phyloP scores from a whole-genome alignment of 2,797 vertebrate species.

The Sebastes trivittatus region DNA sequence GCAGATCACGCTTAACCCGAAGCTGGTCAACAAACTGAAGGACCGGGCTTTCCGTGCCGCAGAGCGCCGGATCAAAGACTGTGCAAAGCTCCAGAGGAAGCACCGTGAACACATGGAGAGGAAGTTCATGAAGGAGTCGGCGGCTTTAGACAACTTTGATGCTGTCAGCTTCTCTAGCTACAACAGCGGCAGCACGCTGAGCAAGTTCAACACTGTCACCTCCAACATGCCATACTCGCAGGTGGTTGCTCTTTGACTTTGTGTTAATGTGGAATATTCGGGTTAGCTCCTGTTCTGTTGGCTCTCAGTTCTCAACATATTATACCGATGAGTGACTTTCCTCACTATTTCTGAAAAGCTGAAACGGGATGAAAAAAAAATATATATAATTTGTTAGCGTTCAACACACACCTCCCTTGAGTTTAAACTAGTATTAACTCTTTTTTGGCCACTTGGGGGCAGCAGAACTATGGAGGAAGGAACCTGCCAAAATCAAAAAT shows the following conservation, averaged over 20 bases:
- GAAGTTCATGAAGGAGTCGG: constrained; percentile 82
- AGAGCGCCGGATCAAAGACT: constrained; percentile 89
- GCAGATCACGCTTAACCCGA: constrained; percentile 92
- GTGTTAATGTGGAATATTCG: background rate
- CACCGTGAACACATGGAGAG: constrained; percentile 91
- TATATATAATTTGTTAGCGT: no score
- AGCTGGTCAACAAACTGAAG: constrained; percentile 92
- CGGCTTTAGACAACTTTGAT: constrained; percentile 84
- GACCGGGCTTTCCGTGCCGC: constrained; percentile 90
- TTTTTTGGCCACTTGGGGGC: no score
- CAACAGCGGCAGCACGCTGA: constrained; percentile 84
- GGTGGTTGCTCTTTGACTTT: constrained; percentile 51
- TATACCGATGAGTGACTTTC: no score
- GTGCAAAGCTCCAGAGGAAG: constrained; percentile 88
- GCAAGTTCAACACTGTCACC: constrained; percentile 84
- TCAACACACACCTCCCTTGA: no score
- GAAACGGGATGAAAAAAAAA: no score
- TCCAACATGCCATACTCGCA: constrained; percentile 90
- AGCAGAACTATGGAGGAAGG: no score
- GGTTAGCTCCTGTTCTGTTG: no score
- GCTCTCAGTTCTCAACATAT: no score
- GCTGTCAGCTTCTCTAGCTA: constrained; percentile 90
- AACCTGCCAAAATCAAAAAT: no score
- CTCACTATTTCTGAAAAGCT: no score
- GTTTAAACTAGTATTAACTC: no score